Percentiles rank a stretch among this genome's conserved stretches.
phyloP scores from a whole-genome alignment of 2,797 vertebrate genomes.

The Vultur gryphus region DNA sequence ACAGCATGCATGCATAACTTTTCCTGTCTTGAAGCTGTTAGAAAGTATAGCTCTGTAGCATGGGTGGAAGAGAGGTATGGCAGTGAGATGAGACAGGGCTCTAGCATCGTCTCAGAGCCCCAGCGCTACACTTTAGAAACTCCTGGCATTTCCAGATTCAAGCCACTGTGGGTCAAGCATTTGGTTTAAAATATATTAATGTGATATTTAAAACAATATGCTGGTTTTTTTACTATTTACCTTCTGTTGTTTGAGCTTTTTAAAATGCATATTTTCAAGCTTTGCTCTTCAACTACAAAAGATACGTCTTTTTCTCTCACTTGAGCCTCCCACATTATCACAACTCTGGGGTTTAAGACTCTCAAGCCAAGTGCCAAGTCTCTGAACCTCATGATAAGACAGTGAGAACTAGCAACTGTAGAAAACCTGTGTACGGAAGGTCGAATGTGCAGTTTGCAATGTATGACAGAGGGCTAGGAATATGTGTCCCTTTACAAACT shows the following conservation, averaged over 20 bases:
- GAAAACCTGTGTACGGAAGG: neutral
- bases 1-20: neutral
- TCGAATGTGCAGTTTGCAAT: neutral
- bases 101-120: neutral
- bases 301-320: neutral
- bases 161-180: neutral
- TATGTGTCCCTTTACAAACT: neutral
- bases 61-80: neutral
- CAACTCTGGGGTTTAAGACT: neutral
- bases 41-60: neutral
- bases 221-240: neutral
- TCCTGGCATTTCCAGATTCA: neutral
- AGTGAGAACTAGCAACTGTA: neutral
- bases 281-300: neutral
- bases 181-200: neutral
- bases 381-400: neutral
- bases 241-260: neutral
- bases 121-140: neutral
- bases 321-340: neutral
- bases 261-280: neutral
- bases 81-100: neutral
- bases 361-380: neutral
- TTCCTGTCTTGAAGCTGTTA: neutral
- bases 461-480: neutral
- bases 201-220: neutral